phyloP scores from a whole-genome alignment of 2,888 invertebrate genomes.

The Ceratothoa steindachneri region DNA sequence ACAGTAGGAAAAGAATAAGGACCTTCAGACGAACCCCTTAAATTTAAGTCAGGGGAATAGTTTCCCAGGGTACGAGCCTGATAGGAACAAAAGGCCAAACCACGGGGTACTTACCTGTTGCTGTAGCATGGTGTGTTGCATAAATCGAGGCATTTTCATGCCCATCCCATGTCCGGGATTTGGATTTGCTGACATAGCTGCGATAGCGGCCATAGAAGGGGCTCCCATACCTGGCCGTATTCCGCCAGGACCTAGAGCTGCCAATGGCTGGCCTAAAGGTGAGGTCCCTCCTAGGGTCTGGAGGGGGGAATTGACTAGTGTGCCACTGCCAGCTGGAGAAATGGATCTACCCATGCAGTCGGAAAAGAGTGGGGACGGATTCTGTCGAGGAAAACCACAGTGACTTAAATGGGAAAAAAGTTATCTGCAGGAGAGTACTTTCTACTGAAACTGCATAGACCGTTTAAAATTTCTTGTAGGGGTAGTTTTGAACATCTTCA shows the following conservation, averaged over 20 bases:
- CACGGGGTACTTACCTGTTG: conserved; percentile 38
- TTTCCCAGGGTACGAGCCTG: too few relatives aligned
- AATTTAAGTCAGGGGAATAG: too few relatives aligned
- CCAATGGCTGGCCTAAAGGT: conserved; percentile 28
- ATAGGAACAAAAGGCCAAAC: too few relatives aligned
- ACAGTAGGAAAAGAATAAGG: too few relatives aligned
- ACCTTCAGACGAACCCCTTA: too few relatives aligned
- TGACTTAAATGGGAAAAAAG: too few relatives aligned
- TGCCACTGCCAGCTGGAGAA: conserved; percentile 24
- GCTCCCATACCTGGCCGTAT: conserved; percentile 36
- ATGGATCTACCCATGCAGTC: conserved; percentile 31
- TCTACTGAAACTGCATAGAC: too few relatives aligned
- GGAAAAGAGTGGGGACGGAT: conserved; percentile 37
- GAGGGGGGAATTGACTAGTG: conserved; percentile 16
- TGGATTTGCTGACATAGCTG: conserved; percentile 41
- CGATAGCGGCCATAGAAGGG: conserved; percentile 47
- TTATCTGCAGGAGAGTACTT: neutral
- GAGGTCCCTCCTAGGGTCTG: conserved; percentile 17
- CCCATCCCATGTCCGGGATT: conserved; percentile 18
- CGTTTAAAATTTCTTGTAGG: too few relatives aligned
- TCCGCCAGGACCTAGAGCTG: conserved; percentile 33
- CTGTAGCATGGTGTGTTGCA: conserved; percentile 40
- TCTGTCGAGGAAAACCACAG: conserved; percentile 25
- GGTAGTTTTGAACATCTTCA: too few relatives aligned
- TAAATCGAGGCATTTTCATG: conserved; percentile 44